A percentile compares a stretch with the other conserved stretches of the same genome.
Conservation (phyloP, 2,888 invertebrate species). For the Aphidoletes aphidimyza region DNA sequence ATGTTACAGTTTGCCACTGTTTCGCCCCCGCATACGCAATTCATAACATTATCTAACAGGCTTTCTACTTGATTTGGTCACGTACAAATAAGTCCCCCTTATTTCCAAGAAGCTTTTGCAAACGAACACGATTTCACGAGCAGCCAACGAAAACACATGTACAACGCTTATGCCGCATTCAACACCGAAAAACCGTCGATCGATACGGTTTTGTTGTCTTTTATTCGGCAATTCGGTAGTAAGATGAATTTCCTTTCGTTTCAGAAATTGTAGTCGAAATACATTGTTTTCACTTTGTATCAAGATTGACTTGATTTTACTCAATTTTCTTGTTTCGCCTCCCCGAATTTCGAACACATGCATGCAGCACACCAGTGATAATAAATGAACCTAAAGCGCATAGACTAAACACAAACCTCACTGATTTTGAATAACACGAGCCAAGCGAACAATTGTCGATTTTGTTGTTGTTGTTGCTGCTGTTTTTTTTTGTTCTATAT, state of each 20-base stretch:
- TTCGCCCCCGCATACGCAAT: slow-evolving; percentile 14
- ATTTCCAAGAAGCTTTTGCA: slow-evolving; percentile 7
- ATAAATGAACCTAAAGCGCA: slow-evolving; percentile 14
- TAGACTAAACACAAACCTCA: slow-evolving; percentile 13
- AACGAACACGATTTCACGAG: slow-evolving; percentile 19
- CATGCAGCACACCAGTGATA: not conserved
- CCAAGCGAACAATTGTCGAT: not conserved
- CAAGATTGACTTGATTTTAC: not conserved
- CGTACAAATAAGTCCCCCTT: slow-evolving; percentile 61
- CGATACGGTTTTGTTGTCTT: slow-evolving; percentile 33
- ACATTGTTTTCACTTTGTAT: slow-evolving; percentile 51
- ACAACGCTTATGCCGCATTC: slow-evolving; percentile 21
- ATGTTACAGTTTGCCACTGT: too few species aligned
- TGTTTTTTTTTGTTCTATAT: too few species aligned
- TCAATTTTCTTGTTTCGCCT: not conserved
- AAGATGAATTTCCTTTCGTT: slow-evolving; percentile 46
- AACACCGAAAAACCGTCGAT: not conserved
- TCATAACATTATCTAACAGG: slow-evolving; percentile 59
- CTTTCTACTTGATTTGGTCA: slow-evolving; percentile 68
- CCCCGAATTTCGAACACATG: not conserved
- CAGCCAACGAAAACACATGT: slow-evolving; percentile 12
- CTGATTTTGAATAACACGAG: not conserved
- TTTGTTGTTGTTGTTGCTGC: too few species aligned
- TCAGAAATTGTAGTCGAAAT: not conserved
- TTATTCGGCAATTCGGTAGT: not conserved